Evolutionary conservation across 2,888 invertebrate species (phyloP).

Genomic region (Himalopsyche kuldschensis): DNA sequence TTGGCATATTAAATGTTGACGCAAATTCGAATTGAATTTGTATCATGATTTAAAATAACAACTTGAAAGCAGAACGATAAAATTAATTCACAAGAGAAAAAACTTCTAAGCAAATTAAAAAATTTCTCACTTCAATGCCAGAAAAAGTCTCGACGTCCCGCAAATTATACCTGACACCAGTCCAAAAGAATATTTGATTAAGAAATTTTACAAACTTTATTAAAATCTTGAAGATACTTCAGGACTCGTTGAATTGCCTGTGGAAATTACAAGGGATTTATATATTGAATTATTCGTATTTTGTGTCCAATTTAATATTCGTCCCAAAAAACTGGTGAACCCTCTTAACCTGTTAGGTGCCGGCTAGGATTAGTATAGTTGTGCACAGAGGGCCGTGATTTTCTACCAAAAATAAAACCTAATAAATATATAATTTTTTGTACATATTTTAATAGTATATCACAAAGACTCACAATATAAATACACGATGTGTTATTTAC

Average conservation of each 20-base stretch:
- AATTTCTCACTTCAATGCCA: neutral
- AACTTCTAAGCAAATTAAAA: neutral
- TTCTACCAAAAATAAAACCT: no score
- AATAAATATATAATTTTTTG: no score
- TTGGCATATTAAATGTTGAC: no score
- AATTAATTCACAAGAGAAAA: neutral
- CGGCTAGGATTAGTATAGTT: no score
- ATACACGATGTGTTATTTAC: no score
- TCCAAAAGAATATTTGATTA: neutral
- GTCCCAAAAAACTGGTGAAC: neutral
- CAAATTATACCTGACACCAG: neutral
- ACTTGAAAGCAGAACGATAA: neutral
- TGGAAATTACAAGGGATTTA: neutral
- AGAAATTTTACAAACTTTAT: neutral
- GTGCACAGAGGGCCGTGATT: no score
- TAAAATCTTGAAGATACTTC: neutral
- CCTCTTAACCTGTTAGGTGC: no score
- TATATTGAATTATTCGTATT: neutral
- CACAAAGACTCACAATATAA: no score
- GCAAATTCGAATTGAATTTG: no score
- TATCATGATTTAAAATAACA: no score
- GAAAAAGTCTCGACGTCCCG: neutral
- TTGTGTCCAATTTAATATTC: neutral
- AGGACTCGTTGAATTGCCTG: neutral
- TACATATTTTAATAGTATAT: no score